phyloP scores from a whole-genome alignment of 2,113 vertebrate genomes.

The Chiloscyllium plagiosum region DNA sequence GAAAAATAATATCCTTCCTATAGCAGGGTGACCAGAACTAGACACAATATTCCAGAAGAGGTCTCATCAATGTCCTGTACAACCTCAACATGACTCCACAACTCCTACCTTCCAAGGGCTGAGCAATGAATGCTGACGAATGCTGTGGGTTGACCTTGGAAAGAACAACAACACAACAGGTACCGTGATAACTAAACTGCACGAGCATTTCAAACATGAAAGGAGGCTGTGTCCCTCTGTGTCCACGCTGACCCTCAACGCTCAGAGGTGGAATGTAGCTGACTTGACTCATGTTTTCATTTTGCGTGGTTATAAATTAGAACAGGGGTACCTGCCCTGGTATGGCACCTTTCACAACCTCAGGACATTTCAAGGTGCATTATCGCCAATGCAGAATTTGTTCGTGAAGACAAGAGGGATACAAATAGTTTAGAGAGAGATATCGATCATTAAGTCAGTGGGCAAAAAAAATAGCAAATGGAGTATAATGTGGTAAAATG shows the following conservation, averaged over 20 bases:
- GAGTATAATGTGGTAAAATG: too few relatives aligned
- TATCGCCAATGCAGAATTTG: not conserved
- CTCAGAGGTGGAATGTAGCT: not conserved
- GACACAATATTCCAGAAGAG: too few relatives aligned
- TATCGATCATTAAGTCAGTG: too few relatives aligned
- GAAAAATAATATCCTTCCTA: too few relatives aligned
- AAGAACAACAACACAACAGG: not conserved
- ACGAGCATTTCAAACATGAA: not conserved
- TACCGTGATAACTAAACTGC: not conserved
- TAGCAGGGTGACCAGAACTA: too few relatives aligned
- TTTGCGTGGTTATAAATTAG: not conserved
- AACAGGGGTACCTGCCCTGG: not conserved
- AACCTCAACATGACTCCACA: too few relatives aligned
- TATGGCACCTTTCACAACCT: not conserved
- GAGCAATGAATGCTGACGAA: not conserved
- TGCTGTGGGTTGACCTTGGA: not conserved
- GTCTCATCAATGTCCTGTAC: too few relatives aligned
- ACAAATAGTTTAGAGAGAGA: too few relatives aligned
- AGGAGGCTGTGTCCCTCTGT: not conserved
- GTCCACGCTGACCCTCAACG: not conserved
- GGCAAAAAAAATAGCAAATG: too few relatives aligned
- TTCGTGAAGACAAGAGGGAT: not conserved
- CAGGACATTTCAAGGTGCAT: not conserved
- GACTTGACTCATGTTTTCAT: not conserved
- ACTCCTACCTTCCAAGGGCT: too few relatives aligned